These are phyloP conservation scores for Volucella inanis DNA, from an alignment of 2,888 invertebrate genomes.

Conservation along the genomic window DNA sequence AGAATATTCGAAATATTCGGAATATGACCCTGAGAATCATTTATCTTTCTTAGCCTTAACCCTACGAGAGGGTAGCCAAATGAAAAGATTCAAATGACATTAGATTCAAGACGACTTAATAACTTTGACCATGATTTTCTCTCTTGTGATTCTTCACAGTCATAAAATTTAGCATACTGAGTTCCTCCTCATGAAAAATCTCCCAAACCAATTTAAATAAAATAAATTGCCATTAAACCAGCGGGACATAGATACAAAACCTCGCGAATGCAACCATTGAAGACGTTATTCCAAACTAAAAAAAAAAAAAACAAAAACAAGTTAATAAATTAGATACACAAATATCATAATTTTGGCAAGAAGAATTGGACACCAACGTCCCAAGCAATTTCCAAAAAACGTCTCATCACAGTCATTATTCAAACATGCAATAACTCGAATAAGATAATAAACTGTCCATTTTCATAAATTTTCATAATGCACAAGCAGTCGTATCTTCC, in stretches of 20 bases:
- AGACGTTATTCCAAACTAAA: neutral
- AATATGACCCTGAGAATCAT: too few relatives aligned
- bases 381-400: neutral
- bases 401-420: slow-evolving; percentile 27
- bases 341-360: slow-evolving; percentile 6
- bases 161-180: too few relatives aligned
- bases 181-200: too few relatives aligned
- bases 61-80: too few relatives aligned
- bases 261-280: slow-evolving; percentile 13
- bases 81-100: too few relatives aligned
- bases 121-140: too few relatives aligned
- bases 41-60: too few relatives aligned
- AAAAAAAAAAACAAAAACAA: neutral
- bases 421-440: slow-evolving; percentile 22
- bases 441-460: slow-evolving; percentile 30
- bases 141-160: too few relatives aligned
- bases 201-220: too few relatives aligned
- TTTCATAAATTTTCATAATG: slow-evolving; percentile 33
- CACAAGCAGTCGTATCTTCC: neutral
- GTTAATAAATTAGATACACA: too few relatives aligned
- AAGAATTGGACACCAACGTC: neutral
- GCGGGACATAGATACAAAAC: neutral
- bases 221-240: neutral
- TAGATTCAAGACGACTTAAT: too few relatives aligned
- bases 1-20: too few relatives aligned